Percentiles rank a stretch among this genome's conserved stretches.
These are phyloP conservation scores for Clanis bilineata DNA, from an alignment of 2,888 invertebrate species.

Conservation along the genomic window DNA sequence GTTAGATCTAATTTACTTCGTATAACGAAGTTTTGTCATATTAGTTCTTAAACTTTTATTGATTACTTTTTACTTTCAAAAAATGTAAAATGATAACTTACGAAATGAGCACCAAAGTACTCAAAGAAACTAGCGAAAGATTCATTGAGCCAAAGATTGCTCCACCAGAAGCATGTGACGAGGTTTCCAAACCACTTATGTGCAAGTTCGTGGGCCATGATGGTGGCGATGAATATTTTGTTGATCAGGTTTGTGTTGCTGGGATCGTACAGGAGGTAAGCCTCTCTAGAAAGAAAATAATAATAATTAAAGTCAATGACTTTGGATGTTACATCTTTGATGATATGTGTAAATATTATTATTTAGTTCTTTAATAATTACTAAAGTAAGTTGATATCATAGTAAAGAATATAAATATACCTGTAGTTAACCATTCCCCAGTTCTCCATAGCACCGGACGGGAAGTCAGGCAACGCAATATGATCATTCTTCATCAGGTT, in stretches of 20 bases:
- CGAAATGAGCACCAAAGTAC: constrained; percentile 83
- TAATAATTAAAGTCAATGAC: no score
- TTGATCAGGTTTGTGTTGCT: constrained; percentile 62
- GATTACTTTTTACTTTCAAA: not conserved
- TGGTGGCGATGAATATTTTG: constrained; percentile 80
- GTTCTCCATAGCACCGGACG: constrained; percentile 92
- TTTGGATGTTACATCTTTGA: no score
- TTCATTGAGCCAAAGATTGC: constrained; percentile 87
- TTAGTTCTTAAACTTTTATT: not conserved
- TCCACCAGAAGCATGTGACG: constrained; percentile 91
- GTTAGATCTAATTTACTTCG: no score
- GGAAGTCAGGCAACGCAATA: constrained; percentile 90
- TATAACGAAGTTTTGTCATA: no score
- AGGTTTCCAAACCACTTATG: constrained; percentile 93
- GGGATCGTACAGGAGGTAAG: constrained; percentile 71
- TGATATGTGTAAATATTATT: not conserved
- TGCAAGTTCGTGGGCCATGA: constrained; percentile 89
- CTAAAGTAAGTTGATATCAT: not conserved
- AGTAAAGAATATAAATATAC: constrained; percentile 45
- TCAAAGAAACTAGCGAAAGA: constrained; percentile 88
- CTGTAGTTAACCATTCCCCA: constrained; percentile 92
- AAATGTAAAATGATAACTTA: constrained; percentile 35
- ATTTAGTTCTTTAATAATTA: not conserved
- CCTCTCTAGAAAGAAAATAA: constrained; percentile 53
- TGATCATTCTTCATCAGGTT: constrained; percentile 83